phyloP scores from a whole-genome alignment of 2,113 vertebrate species.

The Danio rerio region DNA sequence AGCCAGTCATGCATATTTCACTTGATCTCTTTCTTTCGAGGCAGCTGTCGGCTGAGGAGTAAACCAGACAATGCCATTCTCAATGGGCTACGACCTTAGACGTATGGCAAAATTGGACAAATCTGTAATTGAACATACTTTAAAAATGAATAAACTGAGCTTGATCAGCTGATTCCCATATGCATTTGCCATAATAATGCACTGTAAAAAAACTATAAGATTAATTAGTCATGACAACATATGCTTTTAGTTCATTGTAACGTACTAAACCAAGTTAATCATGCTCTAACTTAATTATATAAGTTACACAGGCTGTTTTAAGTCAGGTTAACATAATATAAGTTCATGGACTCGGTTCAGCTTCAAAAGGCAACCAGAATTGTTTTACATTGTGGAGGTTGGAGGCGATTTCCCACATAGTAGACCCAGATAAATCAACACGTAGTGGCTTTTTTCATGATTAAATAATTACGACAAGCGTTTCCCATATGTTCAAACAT shows the following conservation, averaged over 20 bases:
- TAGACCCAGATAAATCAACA: slow-evolving; percentile 21
- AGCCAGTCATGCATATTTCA: slow-evolving; percentile 39
- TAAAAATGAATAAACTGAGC: background rate
- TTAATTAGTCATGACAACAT: too few species aligned
- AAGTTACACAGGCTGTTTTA: too few species aligned
- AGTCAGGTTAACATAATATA: too few species aligned
- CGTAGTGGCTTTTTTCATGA: background rate
- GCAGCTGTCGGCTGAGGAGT: slow-evolving; percentile 13
- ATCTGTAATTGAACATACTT: background rate
- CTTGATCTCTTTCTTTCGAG: slow-evolving; percentile 7
- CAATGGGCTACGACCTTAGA: too few species aligned
- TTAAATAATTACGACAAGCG: background rate
- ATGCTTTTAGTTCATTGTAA: too few species aligned
- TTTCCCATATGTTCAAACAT: slow-evolving; percentile 23
- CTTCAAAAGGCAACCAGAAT: too few species aligned
- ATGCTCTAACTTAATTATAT: too few species aligned
- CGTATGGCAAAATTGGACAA: background rate
- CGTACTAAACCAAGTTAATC: too few species aligned
- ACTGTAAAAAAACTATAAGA: background rate
- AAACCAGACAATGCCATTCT: background rate
- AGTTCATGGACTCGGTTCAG: too few species aligned
- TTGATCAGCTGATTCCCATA: background rate
- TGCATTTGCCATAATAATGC: background rate
- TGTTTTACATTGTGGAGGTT: background rate
- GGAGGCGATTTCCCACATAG: background rate